phyloP scores from a whole-genome alignment of 2,113 vertebrate genomes.

The Grus americana region DNA sequence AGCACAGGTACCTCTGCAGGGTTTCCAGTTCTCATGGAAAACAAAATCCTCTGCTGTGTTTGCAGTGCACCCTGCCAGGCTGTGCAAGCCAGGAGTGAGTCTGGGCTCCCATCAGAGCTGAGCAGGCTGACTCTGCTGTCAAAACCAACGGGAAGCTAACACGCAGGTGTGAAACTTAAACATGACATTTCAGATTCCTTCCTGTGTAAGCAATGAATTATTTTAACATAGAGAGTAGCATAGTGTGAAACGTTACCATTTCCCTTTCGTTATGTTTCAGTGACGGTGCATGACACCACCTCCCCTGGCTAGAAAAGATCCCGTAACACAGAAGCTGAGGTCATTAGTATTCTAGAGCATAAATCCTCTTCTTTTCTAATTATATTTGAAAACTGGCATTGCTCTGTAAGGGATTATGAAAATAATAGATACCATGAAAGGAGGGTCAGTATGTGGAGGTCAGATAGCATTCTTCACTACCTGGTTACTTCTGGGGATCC shows the following conservation, averaged over 20 bases:
- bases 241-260: neutral
- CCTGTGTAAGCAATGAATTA: neutral
- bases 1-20: neutral
- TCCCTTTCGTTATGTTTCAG: neutral
- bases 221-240: neutral
- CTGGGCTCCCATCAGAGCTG: neutral
- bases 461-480: neutral
- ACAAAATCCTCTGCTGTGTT: neutral
- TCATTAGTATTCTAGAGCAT: neutral
- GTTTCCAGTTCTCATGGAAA: neutral
- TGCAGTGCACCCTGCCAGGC: neutral
- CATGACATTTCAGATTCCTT: neutral
- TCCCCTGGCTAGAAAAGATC: neutral
- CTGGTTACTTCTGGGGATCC: neutral
- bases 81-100: neutral
- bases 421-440: neutral
- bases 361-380: neutral
- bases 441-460: neutral
- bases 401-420: neutral
- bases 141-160: neutral
- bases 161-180: conserved; percentile 20
- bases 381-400: neutral
- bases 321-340: neutral
- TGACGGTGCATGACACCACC: neutral
- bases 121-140: neutral